phyloP scores from a whole-genome alignment of 35 echinoderm and acorn worm genomes.

The Anneissia japonica region DNA sequence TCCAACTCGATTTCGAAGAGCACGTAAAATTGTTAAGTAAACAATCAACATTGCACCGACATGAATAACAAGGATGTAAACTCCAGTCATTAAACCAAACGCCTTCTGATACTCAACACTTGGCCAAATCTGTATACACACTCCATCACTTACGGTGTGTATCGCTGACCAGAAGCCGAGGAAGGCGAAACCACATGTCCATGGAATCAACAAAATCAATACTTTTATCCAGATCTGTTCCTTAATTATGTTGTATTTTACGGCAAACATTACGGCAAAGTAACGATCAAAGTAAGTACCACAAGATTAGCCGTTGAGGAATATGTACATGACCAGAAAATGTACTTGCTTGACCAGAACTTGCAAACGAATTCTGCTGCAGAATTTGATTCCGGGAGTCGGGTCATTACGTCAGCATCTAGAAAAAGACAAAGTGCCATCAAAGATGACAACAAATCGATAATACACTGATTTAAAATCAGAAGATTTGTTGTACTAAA shows the following conservation, averaged over 20 bases:
- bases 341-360: constrained; percentile 81
- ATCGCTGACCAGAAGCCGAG: not conserved
- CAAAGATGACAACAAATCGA: not conserved
- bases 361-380: constrained; percentile 51
- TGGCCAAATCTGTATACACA: not conserved
- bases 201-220: not conserved
- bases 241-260: constrained; percentile 30
- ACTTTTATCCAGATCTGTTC: not conserved
- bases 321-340: constrained; percentile 69
- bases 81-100: not conserved
- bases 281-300: constrained; percentile 68
- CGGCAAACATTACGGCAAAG: constrained; percentile 76
- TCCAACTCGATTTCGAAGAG: not conserved
- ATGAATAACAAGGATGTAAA: not conserved
- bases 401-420: not conserved
- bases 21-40: not conserved
- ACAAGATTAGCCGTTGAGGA: constrained; percentile 78
- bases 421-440: not conserved
- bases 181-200: not conserved
- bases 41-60: not conserved
- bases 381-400: not conserved
- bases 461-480: not conserved
- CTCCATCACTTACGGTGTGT: not conserved
- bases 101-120: not conserved
- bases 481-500: not conserved